Base-by-base conservation (phyloP, 2,888 invertebrate genomes). In the Nomada fabriciana region DNA sequence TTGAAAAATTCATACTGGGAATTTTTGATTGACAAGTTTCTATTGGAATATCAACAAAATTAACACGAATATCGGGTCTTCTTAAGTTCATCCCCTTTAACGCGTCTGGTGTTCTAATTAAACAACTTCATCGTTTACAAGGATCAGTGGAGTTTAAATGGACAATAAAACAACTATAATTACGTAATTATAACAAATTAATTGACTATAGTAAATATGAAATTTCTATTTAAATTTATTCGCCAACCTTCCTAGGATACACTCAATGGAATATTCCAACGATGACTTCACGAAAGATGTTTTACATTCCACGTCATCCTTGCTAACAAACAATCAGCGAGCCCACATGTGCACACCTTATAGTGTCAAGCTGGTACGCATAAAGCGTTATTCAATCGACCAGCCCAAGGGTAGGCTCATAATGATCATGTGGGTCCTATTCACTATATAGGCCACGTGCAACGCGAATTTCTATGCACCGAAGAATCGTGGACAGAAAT, bases 341-440 rank as follows among this genome's bases (percentile, higher is more conserved):
- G 55, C 78, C 84, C 83, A 73, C 85, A 86, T 88, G 25, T 42
- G 47, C 43, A 61, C 59, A 43, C 55, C 43, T 78, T 50, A 64
- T 52, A 59, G 59, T 47, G 74, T 64, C 47, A 63, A 80, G 71
- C 25, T 71, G 67, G 76, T 75, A 29, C 13, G n/a, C 20, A 29
- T 52, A 50, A 71, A 63, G 15, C 55, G 53, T 20, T 64, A 84
- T 86, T 88, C 78, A 88, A 86, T 84, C 61, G 60, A 42, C 23
- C 36, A 29, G 11, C 25, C 53, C 65, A 23, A 29, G 61, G 53
- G n/a, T 60, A 60, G 67, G 36, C 25, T 43, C 63, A 71, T 80
- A 84, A 87, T 84, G 86, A 87, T 79, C 72, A 87, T 85, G 88
- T 87, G 88, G 86, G 87, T 73, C 81, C 76, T 69, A 73, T 80